Conservation (phyloP, 2,113 vertebrate species). For the Cacatua alba region DNA sequence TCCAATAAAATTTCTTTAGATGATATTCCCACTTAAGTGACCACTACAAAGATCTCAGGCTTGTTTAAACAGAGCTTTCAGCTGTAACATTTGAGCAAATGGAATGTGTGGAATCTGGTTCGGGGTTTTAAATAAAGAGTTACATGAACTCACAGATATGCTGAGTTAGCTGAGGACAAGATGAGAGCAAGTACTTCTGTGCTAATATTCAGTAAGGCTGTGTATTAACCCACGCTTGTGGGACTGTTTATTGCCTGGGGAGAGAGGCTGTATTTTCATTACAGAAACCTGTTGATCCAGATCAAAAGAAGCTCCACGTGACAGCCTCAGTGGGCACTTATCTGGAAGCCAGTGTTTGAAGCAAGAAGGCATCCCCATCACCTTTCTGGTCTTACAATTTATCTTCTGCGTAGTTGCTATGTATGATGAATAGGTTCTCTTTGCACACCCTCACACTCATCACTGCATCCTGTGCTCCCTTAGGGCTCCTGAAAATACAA, state of each 20-base stretch:
- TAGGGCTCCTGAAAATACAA: neutral
- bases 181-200: neutral
- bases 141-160: neutral
- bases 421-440: neutral
- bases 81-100: neutral
- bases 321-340: neutral
- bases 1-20: neutral
- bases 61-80: neutral
- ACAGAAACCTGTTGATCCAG: neutral
- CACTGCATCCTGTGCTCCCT: neutral
- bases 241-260: neutral
- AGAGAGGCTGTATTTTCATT: neutral
- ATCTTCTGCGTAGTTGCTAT: neutral
- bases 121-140: neutral
- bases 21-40: neutral
- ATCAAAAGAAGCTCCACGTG: neutral
- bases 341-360: neutral
- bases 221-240: neutral
- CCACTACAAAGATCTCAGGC: neutral
- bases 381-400: neutral
- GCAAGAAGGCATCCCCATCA: neutral
- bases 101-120: neutral
- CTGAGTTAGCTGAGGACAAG: neutral
- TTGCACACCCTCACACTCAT: neutral
- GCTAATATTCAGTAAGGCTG: neutral